Base-by-base conservation (phyloP, 2,888 invertebrate genomes). In the Xestia sexstrigata region DNA sequence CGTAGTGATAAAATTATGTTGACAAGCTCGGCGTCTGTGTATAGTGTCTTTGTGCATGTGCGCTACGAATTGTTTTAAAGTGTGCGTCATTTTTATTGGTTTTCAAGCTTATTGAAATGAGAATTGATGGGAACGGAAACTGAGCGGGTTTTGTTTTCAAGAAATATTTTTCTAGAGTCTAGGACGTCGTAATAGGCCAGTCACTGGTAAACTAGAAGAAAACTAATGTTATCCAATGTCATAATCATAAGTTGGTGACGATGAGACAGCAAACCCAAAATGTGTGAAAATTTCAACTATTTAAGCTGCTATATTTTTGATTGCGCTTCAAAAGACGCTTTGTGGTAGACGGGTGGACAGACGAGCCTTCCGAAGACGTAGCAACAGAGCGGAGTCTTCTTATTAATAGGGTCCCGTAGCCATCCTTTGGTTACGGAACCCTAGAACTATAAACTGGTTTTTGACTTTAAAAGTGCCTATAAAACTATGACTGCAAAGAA, bases 1-100 rank as follows among this genome's bases (percentile, higher is more conserved):
- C 72, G 76, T 77, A 78, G 73, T 85, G 77, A 76, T 83, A 76
- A 77, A 84, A 85, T 84, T 84, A 85, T 83, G 81, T 83, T 85
- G 85, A 83, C 83, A 83, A 71, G 78, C 77, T 77, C 39, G 69
- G 76, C 58, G 55, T 70, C 66, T 71, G 65, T 23, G 35, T 35
- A 30, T 17, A 15, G n/a, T 26, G 30, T 77, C n/a, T 55, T 42
- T 63, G 20, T 26, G 63, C 58, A 63, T 63, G 35, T 69, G 82
- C 45, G 58, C n/a, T 71, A 74, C 79, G 62, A 71, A 80, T 70
- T 66, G 65, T 65, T 71, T 63, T 74, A 68, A 23, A 55, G 39
- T 58, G 65, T 66, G 68, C 55, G 63, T 76, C 13, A 58, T 39
- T 47, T 73, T 74, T 26, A 63, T 74, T 52, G 11, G 20, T 58